Conservation (phyloP, 2,797 vertebrate genomes). For the Kryptopterus vitreolus region DNA sequence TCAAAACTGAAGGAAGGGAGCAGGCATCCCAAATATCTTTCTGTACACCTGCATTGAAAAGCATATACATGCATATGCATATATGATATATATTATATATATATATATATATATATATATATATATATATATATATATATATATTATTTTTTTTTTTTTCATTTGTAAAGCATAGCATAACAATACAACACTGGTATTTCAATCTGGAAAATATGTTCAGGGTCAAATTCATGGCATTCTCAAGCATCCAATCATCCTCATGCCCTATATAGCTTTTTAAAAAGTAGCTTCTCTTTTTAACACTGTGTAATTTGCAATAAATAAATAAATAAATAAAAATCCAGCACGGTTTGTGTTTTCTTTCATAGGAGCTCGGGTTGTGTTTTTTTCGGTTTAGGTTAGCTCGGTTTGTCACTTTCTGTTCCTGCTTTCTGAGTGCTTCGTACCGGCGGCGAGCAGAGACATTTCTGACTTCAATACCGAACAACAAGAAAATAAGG, state of each 20-base stretch:
- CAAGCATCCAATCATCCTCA: slow-evolving; percentile 2
- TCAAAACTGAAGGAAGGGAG: slow-evolving; percentile 25
- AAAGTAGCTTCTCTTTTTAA: slow-evolving; percentile 21
- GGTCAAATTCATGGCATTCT: slow-evolving; percentile 7
- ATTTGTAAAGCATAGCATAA: not conserved
- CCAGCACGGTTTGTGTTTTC: not conserved
- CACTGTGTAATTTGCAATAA: slow-evolving; percentile 10
- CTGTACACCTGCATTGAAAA: slow-evolving; percentile 12
- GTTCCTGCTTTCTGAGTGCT: not conserved
- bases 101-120: too few relatives aligned
- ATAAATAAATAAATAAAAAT: not conserved
- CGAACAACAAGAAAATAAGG: not conserved
- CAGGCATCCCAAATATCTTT: slow-evolving; percentile 14
- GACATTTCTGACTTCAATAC: not conserved
- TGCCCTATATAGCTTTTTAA: slow-evolving; percentile 15
- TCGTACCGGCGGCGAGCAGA: not conserved
- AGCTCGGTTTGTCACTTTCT: not conserved
- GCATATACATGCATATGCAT: too few relatives aligned
- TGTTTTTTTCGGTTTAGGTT: not conserved
- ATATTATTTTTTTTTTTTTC: too few relatives aligned
- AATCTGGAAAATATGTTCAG: slow-evolving; percentile 12
- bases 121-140: too few relatives aligned
- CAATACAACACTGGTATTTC: slow-evolving; percentile 3
- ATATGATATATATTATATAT: too few relatives aligned
- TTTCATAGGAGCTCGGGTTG: not conserved